Conservation (phyloP, 2,888 invertebrate genomes). For the Caenorhabditis imperialis region DNA sequence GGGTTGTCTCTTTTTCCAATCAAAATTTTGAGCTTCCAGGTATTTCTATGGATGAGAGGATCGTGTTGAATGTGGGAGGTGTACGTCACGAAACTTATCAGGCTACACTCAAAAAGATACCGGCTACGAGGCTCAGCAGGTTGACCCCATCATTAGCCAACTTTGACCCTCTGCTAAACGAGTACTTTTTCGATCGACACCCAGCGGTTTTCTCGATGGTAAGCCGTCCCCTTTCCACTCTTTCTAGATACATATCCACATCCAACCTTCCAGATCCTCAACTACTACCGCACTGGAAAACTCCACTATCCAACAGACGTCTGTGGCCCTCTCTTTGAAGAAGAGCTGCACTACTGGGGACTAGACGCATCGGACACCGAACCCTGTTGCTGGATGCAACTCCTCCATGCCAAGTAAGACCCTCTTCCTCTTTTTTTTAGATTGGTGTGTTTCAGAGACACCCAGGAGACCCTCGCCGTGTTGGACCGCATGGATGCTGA, state of each 20-base stretch:
- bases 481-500: slow-evolving; percentile 96
- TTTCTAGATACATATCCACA: too few relatives aligned
- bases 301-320: slow-evolving; percentile 99
- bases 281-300: slow-evolving; percentile 86
- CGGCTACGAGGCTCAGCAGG: slow-evolving; percentile 86
- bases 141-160: slow-evolving; percentile 95
- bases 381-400: slow-evolving; percentile 97
- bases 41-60: slow-evolving; percentile 82
- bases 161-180: slow-evolving; percentile 98
- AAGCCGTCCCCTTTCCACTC: not conserved
- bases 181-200: slow-evolving; percentile 94
- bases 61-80: slow-evolving; percentile 96
- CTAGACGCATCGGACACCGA: slow-evolving; percentile 99
- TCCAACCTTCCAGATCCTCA: slow-evolving; percentile 90
- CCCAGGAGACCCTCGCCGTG: slow-evolving; percentile 97
- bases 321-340: slow-evolving; percentile 98
- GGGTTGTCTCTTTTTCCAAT: too few relatives aligned
- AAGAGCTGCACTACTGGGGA: slow-evolving; percentile 96
- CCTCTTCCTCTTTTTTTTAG: too few relatives aligned
- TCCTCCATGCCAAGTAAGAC: slow-evolving; percentile 69
- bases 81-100: slow-evolving; percentile 88
- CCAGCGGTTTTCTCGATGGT: slow-evolving; percentile 87
- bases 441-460: slow-evolving; percentile 84
- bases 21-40: too few relatives aligned
- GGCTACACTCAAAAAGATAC: slow-evolving; percentile 87